Conservation (phyloP, 2,113 vertebrate genomes). For the Sclerurus mexicanus region DNA sequence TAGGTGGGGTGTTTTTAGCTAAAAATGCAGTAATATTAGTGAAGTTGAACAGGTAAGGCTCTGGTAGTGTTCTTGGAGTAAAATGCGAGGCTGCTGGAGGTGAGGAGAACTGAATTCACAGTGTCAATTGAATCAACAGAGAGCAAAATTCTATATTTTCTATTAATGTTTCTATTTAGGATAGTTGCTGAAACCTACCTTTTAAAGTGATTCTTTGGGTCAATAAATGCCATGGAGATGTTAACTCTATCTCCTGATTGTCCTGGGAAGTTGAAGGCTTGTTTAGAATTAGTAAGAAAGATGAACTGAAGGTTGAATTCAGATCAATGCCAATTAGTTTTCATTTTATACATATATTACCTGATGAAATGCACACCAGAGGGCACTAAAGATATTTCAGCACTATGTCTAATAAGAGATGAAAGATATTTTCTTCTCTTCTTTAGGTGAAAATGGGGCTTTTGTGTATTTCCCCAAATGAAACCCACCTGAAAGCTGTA, state of each 20-base stretch:
- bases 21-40: background rate
- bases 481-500: background rate
- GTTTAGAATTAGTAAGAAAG: background rate
- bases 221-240: background rate
- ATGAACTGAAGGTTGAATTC: background rate
- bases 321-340: background rate
- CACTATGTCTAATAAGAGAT: background rate
- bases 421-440: background rate
- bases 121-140: background rate
- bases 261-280: background rate
- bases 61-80: background rate
- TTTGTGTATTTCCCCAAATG: background rate
- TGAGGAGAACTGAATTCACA: background rate
- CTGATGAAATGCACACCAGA: constrained; percentile 10
- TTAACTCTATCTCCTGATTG: background rate
- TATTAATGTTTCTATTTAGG: background rate
- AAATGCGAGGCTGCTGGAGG: background rate
- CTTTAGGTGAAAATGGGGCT: background rate
- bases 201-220: background rate
- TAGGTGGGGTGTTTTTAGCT: background rate
- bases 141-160: background rate
- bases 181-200: background rate
- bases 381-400: constrained; percentile 52
- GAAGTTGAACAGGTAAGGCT: background rate
- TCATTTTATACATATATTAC: background rate